phyloP scores from a whole-genome alignment of 2,888 invertebrate species.

The Brachypalpus laphriformis region DNA sequence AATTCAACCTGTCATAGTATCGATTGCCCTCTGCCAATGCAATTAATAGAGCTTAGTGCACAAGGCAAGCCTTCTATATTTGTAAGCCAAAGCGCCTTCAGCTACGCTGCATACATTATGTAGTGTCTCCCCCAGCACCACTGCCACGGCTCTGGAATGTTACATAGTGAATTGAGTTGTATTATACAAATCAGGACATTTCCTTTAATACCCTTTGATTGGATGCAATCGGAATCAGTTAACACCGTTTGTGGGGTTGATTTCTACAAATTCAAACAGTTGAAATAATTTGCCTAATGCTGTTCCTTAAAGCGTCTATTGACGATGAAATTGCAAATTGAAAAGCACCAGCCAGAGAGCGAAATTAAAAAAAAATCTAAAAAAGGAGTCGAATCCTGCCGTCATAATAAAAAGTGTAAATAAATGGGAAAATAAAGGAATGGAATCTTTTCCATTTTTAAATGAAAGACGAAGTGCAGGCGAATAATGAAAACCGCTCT shows the following conservation, averaged over 20 bases:
- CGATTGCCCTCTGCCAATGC: slow-evolving; percentile 6
- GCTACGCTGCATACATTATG: neutral
- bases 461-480: slow-evolving; percentile 13
- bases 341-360: neutral
- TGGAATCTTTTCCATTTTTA: neutral
- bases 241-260: neutral
- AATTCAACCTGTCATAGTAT: slow-evolving; percentile 1
- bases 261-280: slow-evolving; percentile 13
- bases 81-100: neutral
- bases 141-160: neutral
- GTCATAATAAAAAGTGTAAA: slow-evolving; percentile 45
- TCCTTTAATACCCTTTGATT: slow-evolving; percentile 31
- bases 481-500: slow-evolving; percentile 27
- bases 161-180: neutral
- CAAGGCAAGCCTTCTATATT: neutral
- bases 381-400: slow-evolving; percentile 11
- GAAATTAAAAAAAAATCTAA: too few species aligned
- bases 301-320: slow-evolving; percentile 11
- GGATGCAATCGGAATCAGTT: slow-evolving; percentile 29
- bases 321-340: slow-evolving; percentile 11
- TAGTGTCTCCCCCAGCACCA: neutral
- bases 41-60: slow-evolving; percentile 32
- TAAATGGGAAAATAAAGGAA: slow-evolving; percentile 19
- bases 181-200: slow-evolving; percentile 34
- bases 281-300: slow-evolving; percentile 3